Conservation (phyloP, 1,140 invertebrate genomes). For the Tenebrio molitor region DNA sequence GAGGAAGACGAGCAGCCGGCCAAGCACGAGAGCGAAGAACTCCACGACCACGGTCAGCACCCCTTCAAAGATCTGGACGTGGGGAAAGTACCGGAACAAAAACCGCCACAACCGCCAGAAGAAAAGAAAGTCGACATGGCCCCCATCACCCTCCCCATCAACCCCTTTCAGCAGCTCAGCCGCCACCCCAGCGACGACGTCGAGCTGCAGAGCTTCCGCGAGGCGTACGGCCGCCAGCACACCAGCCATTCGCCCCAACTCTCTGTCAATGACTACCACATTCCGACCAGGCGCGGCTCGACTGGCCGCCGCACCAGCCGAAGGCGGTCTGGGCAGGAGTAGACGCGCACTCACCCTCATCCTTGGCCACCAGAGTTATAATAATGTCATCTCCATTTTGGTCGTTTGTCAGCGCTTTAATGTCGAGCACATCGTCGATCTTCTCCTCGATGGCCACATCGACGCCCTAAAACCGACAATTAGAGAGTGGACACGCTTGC, state of each 20-base stretch:
- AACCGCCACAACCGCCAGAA: too few species aligned
- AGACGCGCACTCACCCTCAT: background rate
- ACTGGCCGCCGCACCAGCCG: background rate
- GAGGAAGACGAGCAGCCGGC: too few species aligned
- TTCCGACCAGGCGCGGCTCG: too few species aligned
- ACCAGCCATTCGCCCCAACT: background rate
- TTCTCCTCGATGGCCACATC: too few species aligned
- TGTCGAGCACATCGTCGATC: background rate
- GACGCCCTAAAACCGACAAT: background rate
- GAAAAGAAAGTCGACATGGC: too few species aligned
- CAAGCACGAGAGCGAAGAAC: too few species aligned
- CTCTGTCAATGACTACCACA: too few species aligned
- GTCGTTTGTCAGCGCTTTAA: background rate
- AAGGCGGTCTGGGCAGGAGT: background rate
- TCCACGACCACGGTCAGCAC: too few species aligned
- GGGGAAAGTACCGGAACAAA: too few species aligned
- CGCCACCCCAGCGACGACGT: background rate
- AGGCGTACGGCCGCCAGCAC: conserved; percentile 21
- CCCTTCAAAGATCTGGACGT: too few species aligned
- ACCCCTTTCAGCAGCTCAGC: background rate
- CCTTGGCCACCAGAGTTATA: background rate
- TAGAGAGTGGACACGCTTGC: background rate
- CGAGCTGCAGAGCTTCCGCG: conserved; percentile 10
- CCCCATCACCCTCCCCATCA: too few species aligned
- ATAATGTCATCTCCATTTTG: background rate